Evolutionary conservation across 2,113 vertebrate species (phyloP).

Genomic region (Conger conger): DNA sequence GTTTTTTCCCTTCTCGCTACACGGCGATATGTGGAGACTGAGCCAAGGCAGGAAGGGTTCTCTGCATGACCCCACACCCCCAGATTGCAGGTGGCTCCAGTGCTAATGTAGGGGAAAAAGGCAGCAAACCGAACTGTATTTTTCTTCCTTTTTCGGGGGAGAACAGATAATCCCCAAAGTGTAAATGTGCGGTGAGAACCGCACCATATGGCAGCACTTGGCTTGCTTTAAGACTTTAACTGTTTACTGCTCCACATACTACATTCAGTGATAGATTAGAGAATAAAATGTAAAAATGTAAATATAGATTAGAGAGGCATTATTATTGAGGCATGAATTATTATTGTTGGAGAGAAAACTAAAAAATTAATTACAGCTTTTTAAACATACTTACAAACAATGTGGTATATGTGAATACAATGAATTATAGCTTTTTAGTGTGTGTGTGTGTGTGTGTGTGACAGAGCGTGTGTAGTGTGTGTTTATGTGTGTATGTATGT

Average conservation of each 20-base stretch:
- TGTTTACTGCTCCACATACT: background rate
- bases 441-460: no score
- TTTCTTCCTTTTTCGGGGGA: background rate
- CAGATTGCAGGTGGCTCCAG: background rate
- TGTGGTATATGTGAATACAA: no score
- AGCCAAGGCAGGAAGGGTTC: background rate
- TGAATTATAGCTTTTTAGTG: no score
- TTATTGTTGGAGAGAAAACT: background rate
- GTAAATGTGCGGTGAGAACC: background rate
- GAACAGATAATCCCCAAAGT: background rate
- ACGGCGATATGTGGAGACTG: background rate
- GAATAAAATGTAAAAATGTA: no score
- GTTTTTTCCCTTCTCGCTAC: background rate
- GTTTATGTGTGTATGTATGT: no score
- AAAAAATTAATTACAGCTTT: no score
- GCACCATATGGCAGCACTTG: background rate
- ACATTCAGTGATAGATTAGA: background rate
- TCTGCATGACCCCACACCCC: background rate
- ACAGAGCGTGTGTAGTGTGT: no score
- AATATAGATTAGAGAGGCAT: background rate
- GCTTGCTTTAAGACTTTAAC: background rate
- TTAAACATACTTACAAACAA: no score
- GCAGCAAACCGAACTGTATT: background rate
- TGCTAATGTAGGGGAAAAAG: background rate
- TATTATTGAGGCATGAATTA: background rate